phyloP scores from a whole-genome alignment of 2,888 invertebrate species.

The Scrobipalpa costella region DNA sequence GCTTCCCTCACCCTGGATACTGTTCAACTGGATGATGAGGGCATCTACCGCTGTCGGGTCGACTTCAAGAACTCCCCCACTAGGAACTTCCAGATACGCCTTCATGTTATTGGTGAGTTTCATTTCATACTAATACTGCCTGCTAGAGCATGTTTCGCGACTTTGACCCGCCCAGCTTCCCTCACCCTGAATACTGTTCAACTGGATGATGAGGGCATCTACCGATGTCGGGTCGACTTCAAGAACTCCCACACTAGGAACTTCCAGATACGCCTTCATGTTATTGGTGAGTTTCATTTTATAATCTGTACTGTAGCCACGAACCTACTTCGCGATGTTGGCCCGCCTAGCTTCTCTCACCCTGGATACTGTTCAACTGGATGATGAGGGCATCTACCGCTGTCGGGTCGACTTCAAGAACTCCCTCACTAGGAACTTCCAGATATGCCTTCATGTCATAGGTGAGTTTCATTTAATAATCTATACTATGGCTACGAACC shows the following conservation, averaged over 20 bases:
- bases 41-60: slow-evolving; percentile 92
- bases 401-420: slow-evolving; percentile 95
- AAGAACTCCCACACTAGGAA: slow-evolving; percentile 93
- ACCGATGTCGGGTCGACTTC: slow-evolving; percentile 94
- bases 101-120: slow-evolving; percentile 93
- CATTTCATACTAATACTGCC: too few species aligned
- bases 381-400: slow-evolving; percentile 92
- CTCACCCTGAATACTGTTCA: slow-evolving; percentile 92
- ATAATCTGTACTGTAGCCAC: neutral
- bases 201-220: slow-evolving; percentile 91
- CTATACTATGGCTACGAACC: too few species aligned
- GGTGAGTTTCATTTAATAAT: slow-evolving; percentile 82
- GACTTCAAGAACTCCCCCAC: slow-evolving; percentile 95
- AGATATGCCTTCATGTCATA: slow-evolving; percentile 93
- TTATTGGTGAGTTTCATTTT: slow-evolving; percentile 87
- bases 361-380: slow-evolving; percentile 90
- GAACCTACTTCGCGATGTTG: slow-evolving; percentile 90
- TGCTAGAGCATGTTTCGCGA: slow-evolving; percentile 93
- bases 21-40: slow-evolving; percentile 92
- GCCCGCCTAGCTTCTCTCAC: slow-evolving; percentile 90
- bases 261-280: slow-evolving; percentile 92
- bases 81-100: slow-evolving; percentile 92
- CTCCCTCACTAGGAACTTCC: slow-evolving; percentile 92
- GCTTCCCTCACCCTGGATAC: slow-evolving; percentile 91
- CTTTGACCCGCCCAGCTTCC: slow-evolving; percentile 89